A percentile compares a stretch with the other conserved stretches of the same genome.
Conservation (phyloP, 92 coral and sea anemone species). For the Phymanthus crucifer region DNA sequence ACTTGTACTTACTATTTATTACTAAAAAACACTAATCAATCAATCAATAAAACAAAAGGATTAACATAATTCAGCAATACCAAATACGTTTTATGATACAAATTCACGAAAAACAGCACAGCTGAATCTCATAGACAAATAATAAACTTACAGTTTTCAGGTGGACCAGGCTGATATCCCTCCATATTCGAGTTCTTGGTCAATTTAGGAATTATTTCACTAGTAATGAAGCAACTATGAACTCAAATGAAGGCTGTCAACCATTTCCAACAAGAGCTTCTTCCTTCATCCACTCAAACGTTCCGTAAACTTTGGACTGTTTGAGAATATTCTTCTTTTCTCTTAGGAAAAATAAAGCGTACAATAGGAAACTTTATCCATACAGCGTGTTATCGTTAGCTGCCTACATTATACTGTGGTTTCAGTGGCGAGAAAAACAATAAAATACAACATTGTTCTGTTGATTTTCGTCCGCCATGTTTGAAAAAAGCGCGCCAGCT, state of each 20-base stretch:
- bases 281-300: background rate
- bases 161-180: constrained; percentile 21
- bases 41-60: too few relatives aligned
- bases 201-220: background rate
- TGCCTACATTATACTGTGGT: constrained; percentile 21
- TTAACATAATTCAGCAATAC: too few relatives aligned
- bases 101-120: background rate
- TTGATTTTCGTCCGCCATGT: constrained; percentile 47
- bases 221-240: background rate
- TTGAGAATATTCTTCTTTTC: background rate
- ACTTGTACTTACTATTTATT: too few relatives aligned
- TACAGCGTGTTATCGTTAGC: background rate
- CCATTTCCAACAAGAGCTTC: background rate
- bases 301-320: background rate
- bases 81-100: background rate
- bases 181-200: background rate
- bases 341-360: background rate
- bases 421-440: background rate
- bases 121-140: too few relatives aligned
- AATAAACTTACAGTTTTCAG: constrained; percentile 17
- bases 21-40: too few relatives aligned
- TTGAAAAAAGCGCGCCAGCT: constrained; percentile 49
- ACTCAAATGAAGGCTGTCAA: background rate
- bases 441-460: constrained; percentile 14
- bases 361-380: background rate